Percentiles rank a stretch among this genome's conserved stretches.
Evolutionary conservation across 2,888 invertebrate species (phyloP).

Genomic region (Baronia brevicornis): DNA sequence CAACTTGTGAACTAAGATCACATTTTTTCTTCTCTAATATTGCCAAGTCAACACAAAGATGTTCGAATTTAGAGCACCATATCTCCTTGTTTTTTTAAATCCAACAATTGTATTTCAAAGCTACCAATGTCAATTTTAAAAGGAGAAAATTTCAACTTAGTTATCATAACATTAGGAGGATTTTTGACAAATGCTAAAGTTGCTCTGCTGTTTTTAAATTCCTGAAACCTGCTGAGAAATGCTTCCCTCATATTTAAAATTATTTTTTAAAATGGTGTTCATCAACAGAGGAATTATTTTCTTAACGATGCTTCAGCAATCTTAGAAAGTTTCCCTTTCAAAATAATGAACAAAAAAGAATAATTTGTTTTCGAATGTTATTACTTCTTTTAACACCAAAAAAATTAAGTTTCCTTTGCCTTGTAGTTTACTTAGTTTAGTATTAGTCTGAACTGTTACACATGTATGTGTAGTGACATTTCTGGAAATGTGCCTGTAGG

Average conservation of each 20-base stretch:
- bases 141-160: conserved; percentile 18
- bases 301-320: conserved; percentile 21
- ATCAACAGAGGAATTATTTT: conserved; percentile 11
- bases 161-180: conserved; percentile 25
- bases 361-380: conserved; percentile 25
- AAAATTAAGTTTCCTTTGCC: conserved; percentile 16
- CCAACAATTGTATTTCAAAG: conserved; percentile 28
- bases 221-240: conserved; percentile 27
- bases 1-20: conserved; percentile 16
- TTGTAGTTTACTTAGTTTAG: not conserved
- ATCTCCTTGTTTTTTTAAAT: too few species aligned
- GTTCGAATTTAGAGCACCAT: too few species aligned
- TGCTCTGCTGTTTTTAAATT: conserved; percentile 27
- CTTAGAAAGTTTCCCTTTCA: conserved; percentile 19
- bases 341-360: conserved; percentile 22
- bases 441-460: too few species aligned
- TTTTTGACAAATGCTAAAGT: conserved; percentile 25
- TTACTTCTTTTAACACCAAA: conserved; percentile 23
- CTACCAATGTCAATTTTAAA: conserved; percentile 24
- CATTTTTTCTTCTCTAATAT: conserved; percentile 7
- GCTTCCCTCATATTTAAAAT: conserved; percentile 24
- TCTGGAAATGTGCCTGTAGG: too few species aligned
- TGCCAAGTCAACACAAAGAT: too few species aligned
- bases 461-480: too few species aligned
- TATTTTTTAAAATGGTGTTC: conserved; percentile 18